These are phyloP conservation scores for Matsumyia berberina DNA, from an alignment of 2,888 invertebrate genomes.

Conservation along the genomic window DNA sequence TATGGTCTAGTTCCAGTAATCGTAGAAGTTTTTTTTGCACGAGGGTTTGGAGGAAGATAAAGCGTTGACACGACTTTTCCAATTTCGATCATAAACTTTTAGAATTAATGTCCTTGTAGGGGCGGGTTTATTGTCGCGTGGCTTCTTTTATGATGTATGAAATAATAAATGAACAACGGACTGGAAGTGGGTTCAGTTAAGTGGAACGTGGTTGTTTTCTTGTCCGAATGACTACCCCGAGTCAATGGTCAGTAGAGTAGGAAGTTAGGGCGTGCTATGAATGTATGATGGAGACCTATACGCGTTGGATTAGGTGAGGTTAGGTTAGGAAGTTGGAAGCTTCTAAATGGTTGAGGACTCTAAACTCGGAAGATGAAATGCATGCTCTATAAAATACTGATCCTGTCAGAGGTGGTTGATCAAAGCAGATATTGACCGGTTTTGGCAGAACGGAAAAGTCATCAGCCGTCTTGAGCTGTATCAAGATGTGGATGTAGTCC, in stretches of 20 bases:
- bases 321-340: too few relatives aligned
- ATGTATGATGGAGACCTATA: too few relatives aligned
- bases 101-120: conserved; percentile 16
- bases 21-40: conserved; percentile 7
- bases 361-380: too few relatives aligned
- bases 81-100: conserved; percentile 16
- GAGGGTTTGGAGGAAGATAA: conserved; percentile 12
- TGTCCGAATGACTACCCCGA: not conserved
- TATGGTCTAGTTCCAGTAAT: conserved; percentile 25
- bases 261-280: too few relatives aligned
- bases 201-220: conserved; percentile 5
- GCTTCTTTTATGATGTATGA: conserved; percentile 22
- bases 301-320: too few relatives aligned
- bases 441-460: too few relatives aligned
- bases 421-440: too few relatives aligned
- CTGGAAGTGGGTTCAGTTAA: conserved; percentile 18
- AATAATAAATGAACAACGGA: conserved; percentile 12
- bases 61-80: conserved; percentile 33
- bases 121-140: conserved; percentile 28
- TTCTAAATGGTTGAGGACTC: too few relatives aligned
- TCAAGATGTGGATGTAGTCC: too few relatives aligned
- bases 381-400: too few relatives aligned
- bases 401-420: too few relatives aligned
- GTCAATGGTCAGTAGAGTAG: conserved; percentile 5
- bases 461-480: too few relatives aligned